Conservation (phyloP, 2,797 vertebrate genomes). For the Perodicticus potto region DNA sequence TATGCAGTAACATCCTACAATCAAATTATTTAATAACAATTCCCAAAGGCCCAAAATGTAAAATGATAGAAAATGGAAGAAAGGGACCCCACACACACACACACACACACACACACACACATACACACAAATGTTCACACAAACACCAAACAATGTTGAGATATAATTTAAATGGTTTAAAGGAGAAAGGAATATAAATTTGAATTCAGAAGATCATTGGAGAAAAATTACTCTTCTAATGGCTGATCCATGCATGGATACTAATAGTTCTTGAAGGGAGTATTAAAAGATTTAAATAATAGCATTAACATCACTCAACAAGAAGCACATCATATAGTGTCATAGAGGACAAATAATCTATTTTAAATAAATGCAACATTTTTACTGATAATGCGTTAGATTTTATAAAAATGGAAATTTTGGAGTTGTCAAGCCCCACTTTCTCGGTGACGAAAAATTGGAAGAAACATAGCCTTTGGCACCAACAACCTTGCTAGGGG, state of each 20-base stretch:
- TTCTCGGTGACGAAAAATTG: neutral
- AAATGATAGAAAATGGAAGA: slow-evolving; percentile 34
- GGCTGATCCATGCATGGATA: neutral
- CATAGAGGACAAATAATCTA: slow-evolving; percentile 15
- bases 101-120: neutral
- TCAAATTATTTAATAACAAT: slow-evolving; percentile 68
- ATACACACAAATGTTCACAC: neutral
- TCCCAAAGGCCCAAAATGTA: slow-evolving; percentile 50
- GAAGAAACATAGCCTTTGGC: neutral
- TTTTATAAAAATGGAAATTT: neutral
- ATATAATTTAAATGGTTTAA: neutral
- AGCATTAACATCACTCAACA: neutral
- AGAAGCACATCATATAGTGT: neutral
- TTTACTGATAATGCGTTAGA: slow-evolving; percentile 12
- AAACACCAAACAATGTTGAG: neutral
- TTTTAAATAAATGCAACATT: slow-evolving; percentile 56
- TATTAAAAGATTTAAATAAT: slow-evolving; percentile 43
- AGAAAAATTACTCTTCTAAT: slow-evolving; percentile 26
- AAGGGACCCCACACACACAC: neutral
- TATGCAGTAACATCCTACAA: slow-evolving; percentile 20
- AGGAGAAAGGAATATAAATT: neutral
- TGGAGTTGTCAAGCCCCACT: neutral
- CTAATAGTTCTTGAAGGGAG: neutral
- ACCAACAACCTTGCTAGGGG: neutral
- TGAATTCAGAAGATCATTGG: neutral